Percentiles rank a stretch among this genome's conserved stretches.
Evolutionary conservation across 2,797 vertebrate genomes (phyloP).

Genomic region (Falco novaeseelandiae): DNA sequence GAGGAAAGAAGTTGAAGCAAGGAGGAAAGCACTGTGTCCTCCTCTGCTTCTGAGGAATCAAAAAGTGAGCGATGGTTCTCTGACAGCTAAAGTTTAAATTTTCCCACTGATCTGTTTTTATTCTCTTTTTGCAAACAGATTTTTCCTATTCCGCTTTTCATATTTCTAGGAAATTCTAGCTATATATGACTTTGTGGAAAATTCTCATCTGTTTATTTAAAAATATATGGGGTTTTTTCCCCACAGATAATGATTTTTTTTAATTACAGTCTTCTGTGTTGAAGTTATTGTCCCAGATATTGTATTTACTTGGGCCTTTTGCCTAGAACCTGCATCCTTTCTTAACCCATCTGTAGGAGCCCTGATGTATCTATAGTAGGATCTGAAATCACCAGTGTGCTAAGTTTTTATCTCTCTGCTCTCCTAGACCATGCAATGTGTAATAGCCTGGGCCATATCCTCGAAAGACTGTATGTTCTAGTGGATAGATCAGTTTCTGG

Average conservation of each 20-base stretch:
- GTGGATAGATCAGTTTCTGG: background rate
- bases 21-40: background rate
- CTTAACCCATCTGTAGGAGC: background rate
- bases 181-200: background rate
- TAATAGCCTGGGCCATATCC: background rate
- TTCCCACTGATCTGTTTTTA: background rate
- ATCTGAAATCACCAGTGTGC: background rate
- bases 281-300: background rate
- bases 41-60: background rate
- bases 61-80: background rate
- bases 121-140: background rate
- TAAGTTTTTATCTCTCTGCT: background rate
- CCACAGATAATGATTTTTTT: background rate
- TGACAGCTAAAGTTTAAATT: background rate
- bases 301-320: constrained; percentile 1
- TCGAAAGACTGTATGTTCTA: background rate
- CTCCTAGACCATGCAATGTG: background rate
- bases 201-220: constrained; percentile 21
- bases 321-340: background rate
- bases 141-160: background rate
- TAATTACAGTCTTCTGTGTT: background rate
- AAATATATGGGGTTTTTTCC: background rate
- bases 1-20: background rate
- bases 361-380: background rate
- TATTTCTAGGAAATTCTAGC: background rate